A percentile compares a stretch with the other conserved stretches of the same genome.
Conservation (phyloP, 2,797 vertebrate genomes). For the Erpetoichthys calabaricus region DNA sequence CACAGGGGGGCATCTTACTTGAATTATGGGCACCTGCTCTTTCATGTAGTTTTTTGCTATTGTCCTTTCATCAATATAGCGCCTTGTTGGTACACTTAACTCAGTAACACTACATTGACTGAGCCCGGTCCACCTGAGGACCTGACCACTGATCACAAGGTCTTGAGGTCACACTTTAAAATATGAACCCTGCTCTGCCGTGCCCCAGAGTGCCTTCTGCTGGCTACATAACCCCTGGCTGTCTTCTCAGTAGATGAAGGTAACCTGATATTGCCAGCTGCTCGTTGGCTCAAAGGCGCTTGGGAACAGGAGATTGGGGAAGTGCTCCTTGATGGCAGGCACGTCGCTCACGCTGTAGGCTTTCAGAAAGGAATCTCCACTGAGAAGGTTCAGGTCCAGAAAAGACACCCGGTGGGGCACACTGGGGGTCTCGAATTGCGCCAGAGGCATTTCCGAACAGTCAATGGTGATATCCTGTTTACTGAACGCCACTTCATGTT, state of each 20-base stretch:
- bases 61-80: too few relatives aligned
- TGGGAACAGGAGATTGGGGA: conserved; percentile 29
- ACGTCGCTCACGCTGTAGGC: conserved; percentile 38
- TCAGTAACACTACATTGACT: too few relatives aligned
- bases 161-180: too few relatives aligned
- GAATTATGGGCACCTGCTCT: too few relatives aligned
- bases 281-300: not conserved
- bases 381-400: conserved; percentile 34
- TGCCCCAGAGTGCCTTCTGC: too few relatives aligned
- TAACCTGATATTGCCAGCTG: conserved; percentile 24
- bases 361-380: conserved; percentile 34
- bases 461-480: conserved; percentile 26
- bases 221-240: too few relatives aligned
- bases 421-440: not conserved
- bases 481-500: conserved; percentile 12
- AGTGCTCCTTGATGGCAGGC: conserved; percentile 22
- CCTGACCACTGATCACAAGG: too few relatives aligned
- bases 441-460: conserved; percentile 8
- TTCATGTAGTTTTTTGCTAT: too few relatives aligned
- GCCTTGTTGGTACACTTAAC: too few relatives aligned
- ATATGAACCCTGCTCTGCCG: too few relatives aligned
- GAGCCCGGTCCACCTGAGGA: too few relatives aligned
- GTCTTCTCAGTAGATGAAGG: conserved; percentile 38
- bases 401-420: conserved; percentile 27
- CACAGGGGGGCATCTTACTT: too few relatives aligned